phyloP scores from a whole-genome alignment of 2,888 invertebrate species.

The Ellobium chinense region DNA sequence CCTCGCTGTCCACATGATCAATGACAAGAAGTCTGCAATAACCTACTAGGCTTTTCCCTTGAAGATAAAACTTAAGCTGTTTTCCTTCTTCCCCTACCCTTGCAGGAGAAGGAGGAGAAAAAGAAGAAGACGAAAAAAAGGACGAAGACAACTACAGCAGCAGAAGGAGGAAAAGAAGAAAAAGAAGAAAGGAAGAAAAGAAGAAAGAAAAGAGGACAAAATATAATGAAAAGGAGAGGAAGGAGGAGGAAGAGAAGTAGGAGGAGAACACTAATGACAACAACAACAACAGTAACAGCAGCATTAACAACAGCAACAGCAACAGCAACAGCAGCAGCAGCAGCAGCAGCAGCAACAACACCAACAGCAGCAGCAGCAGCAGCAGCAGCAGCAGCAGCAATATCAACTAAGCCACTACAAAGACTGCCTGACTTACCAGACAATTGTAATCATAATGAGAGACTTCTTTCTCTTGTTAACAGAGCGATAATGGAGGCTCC shows the following conservation, averaged over 20 bases:
- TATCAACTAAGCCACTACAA: too few relatives aligned
- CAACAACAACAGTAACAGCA: background rate
- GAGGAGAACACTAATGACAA: background rate
- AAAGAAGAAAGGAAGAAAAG: background rate
- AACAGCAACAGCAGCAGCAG: background rate
- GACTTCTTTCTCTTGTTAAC: slow-evolving; percentile 40
- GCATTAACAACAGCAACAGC: background rate
- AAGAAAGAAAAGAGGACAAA: background rate
- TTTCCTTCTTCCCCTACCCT: too few relatives aligned
- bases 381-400: background rate
- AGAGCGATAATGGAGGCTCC: slow-evolving; percentile 29
- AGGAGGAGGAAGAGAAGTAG: background rate
- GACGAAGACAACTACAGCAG: too few relatives aligned
- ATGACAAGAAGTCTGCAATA: too few relatives aligned
- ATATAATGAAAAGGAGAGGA: background rate
- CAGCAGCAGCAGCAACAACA: background rate
- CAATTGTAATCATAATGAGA: slow-evolving; percentile 8
- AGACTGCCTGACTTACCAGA: slow-evolving; percentile 17
- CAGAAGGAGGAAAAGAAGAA: background rate
- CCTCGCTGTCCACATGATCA: too few relatives aligned
- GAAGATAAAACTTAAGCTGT: too few relatives aligned
- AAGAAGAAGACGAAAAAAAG: background rate
- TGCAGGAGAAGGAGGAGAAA: too few relatives aligned
- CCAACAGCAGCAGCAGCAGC: background rate
- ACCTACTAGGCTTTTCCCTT: too few relatives aligned